phyloP scores from a whole-genome alignment of 2,888 invertebrate species.

The Colostygia pectinataria region DNA sequence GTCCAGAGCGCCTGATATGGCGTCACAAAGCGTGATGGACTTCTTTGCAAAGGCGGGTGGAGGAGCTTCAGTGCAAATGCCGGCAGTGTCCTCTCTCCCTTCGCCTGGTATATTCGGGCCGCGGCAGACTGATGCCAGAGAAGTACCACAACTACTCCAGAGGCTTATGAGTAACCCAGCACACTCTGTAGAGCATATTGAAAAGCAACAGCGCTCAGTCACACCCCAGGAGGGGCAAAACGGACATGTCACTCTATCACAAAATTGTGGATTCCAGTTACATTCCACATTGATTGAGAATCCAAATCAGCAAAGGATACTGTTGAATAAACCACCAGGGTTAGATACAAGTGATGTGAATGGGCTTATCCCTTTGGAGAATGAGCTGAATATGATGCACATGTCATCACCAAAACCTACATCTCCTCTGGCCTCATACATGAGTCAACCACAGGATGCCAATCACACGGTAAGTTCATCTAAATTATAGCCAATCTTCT shows the following conservation, averaged over 20 bases:
- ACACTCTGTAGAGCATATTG: slow-evolving; percentile 93
- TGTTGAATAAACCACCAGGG: slow-evolving; percentile 45
- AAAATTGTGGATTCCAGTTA: slow-evolving; percentile 63
- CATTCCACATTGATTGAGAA: slow-evolving; percentile 75
- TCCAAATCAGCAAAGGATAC: slow-evolving; percentile 64
- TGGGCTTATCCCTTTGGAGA: slow-evolving; percentile 74
- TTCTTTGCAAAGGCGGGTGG: slow-evolving; percentile 91
- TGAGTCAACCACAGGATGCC: slow-evolving; percentile 76
- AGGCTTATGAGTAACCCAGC: slow-evolving; percentile 93
- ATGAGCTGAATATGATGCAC: slow-evolving; percentile 79
- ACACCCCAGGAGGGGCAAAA: slow-evolving; percentile 85
- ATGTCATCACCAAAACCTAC: slow-evolving; percentile 80
- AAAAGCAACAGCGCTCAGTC: slow-evolving; percentile 91
- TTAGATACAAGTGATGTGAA: slow-evolving; percentile 62
- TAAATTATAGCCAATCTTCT: no score
- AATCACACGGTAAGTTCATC: slow-evolving; percentile 60
- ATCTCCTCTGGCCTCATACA: slow-evolving; percentile 82
- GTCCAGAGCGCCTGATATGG: slow-evolving; percentile 85
- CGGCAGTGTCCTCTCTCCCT: slow-evolving; percentile 75
- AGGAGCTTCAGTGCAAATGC: slow-evolving; percentile 79
- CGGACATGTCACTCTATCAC: slow-evolving; percentile 61
- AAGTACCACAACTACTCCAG: slow-evolving; percentile 86
- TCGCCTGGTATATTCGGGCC: slow-evolving; percentile 77
- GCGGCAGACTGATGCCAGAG: slow-evolving; percentile 75
- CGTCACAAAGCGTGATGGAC: slow-evolving; percentile 93